Evolutionary conservation across 2,113 vertebrate species (phyloP), one percentile per base, ranked within the genome.

Genomic region (Potamarius usumacintae): DNA sequence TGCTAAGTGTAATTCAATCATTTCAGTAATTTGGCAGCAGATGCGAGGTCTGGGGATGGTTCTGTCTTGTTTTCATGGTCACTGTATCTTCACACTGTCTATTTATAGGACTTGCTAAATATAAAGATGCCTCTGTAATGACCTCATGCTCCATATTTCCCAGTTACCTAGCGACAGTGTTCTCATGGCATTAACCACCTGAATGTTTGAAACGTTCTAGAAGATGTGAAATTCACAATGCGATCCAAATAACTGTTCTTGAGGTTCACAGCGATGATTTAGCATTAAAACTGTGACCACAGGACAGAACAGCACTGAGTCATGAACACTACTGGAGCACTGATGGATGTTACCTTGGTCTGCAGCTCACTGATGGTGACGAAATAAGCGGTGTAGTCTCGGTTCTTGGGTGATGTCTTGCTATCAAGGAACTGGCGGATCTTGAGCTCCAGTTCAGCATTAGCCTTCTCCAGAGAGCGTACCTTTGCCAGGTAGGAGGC

Each of bases 401-500:
- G 93, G 0, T 84, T 83, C 0, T 72, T 81, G 0, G 92, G 92
- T 15, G 77, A 30, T 20, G 84, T 53, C 89, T 90, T 95, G 62
- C 7, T 88, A 9, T 94, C 95, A 80, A 96, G 84, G 90, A 94
- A 95, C 86, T 92, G 78, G 0, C 89, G 79, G 91, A 96, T 96
- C 92, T 94, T 95, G 88, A 86, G 85, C 93, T 96, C 95, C 90
- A 96, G 92, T 0, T 94, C 93, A 0, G 84, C 85, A 20, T 96
- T 96, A 92, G 94, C 92, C 1, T 25, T 79, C 88, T 96, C 95
- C 92, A 96, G 92, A 62, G 22, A 76, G 82, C 84, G 92, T 27
- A 96, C 95, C 89, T 95, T 95, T 0, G 91, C 90, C 91, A 96
- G 92, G 92, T 96, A 96, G 82, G 85, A 0, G 25, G 93, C 93